phyloP scores from a whole-genome alignment of 1,140 invertebrate genomes.

The Stegodyphus dumicola region DNA sequence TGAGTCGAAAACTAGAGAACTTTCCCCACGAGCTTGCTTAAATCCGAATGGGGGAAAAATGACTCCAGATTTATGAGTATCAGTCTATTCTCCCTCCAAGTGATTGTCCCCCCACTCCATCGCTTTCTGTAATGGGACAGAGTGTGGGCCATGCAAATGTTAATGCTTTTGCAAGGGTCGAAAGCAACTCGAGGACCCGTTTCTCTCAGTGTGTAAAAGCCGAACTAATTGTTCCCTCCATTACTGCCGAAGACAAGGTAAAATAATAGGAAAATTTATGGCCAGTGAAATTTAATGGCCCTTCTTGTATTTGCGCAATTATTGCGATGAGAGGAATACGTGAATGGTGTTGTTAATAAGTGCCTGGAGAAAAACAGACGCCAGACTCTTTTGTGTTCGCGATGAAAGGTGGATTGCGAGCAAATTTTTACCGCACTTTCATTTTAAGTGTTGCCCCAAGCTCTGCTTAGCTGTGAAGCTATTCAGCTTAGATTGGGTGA shows the following conservation, averaged over 20 bases:
- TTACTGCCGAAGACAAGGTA: background rate
- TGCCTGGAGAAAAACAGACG: background rate
- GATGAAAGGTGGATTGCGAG: background rate
- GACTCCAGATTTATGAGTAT: constrained; percentile 7
- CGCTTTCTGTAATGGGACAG: background rate
- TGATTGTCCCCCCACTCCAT: background rate
- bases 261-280: constrained; percentile 16
- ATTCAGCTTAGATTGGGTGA: background rate
- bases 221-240: constrained; percentile 10
- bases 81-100: background rate
- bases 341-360: constrained; percentile 10
- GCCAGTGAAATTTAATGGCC: constrained; percentile 12
- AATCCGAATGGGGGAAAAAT: background rate
- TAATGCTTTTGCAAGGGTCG: background rate
- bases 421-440: constrained; percentile 1
- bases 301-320: constrained; percentile 11
- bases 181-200: background rate
- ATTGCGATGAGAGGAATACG: constrained; percentile 7
- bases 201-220: background rate
- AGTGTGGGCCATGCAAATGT: background rate
- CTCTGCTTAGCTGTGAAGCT: background rate
- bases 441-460: background rate
- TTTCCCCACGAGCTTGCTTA: background rate
- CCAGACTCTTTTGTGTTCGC: constrained; percentile 5
- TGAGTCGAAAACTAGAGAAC: background rate